These are phyloP conservation scores for Numida meleagris DNA, from an alignment of 2,113 vertebrate genomes.

Conservation along the genomic window DNA sequence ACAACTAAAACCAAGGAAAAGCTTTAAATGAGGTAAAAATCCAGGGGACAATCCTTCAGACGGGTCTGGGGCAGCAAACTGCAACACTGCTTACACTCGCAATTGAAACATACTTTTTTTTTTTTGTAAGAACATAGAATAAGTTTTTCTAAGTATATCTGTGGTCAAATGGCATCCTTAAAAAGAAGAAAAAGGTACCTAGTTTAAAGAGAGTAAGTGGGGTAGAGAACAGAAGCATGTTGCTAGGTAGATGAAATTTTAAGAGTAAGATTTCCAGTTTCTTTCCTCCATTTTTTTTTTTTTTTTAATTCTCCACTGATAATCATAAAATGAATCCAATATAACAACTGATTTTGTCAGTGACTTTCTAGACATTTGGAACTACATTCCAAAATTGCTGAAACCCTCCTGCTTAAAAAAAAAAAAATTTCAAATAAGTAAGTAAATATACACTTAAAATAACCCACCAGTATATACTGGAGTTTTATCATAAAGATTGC, in stretches of 20 bases:
- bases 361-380: not conserved
- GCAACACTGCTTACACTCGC: not conserved
- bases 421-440: not conserved
- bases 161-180: not conserved
- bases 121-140: not conserved
- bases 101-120: not conserved
- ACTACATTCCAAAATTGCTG: not conserved
- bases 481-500: not conserved
- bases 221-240: not conserved
- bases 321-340: not conserved
- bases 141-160: not conserved
- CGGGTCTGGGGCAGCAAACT: not conserved
- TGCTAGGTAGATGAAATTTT: not conserved
- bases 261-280: not conserved
- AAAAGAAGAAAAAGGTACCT: not conserved
- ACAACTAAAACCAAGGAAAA: not conserved
- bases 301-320: not conserved
- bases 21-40: not conserved
- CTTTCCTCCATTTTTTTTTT: not conserved
- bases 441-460: not conserved
- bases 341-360: not conserved
- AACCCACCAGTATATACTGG: not conserved
- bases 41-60: not conserved
- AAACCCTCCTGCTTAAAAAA: not conserved
- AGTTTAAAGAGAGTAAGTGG: not conserved